Conservation (phyloP, 2,888 invertebrate genomes). For the Malthinus flaveolus region DNA sequence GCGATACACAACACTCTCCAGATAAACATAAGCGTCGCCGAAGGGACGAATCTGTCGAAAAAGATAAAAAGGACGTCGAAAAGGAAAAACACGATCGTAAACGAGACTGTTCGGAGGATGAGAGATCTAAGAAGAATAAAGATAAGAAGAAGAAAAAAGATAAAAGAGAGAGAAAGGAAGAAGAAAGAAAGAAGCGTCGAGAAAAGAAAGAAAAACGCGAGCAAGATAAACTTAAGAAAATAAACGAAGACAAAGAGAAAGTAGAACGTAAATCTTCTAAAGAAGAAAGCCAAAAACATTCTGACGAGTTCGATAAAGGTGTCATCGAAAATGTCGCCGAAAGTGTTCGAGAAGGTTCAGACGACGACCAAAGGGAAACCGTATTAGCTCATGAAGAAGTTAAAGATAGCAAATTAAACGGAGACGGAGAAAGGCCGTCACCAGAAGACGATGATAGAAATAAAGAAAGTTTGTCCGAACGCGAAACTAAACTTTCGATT, state of each 20-base stretch:
- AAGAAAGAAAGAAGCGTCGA: conserved; percentile 47
- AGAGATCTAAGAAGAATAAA: conserved; percentile 51
- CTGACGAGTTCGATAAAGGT: neutral
- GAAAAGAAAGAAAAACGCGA: conserved; percentile 47
- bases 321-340: conserved; percentile 46
- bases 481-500: conserved; percentile 39
- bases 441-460: conserved; percentile 36
- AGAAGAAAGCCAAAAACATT: conserved; percentile 42
- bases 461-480: conserved; percentile 35
- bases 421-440: conserved; percentile 27
- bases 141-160: conserved; percentile 61
- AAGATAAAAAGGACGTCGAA: conserved; percentile 44
- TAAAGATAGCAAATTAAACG: conserved; percentile 42
- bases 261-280: conserved; percentile 36
- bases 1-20: conserved; percentile 31
- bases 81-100: conserved; percentile 23
- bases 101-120: conserved; percentile 45
- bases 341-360: conserved; percentile 58
- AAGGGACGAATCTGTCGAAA: conserved; percentile 42
- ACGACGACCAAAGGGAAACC: conserved; percentile 44
- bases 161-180: conserved; percentile 58
- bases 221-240: conserved; percentile 51
- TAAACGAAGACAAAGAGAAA: conserved; percentile 42
- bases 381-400: conserved; percentile 44
- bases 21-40: conserved; percentile 48